Percentiles rank a stretch among this genome's conserved stretches.
Conservation (phyloP, 2,797 vertebrate genomes). For the Perodicticus potto region DNA sequence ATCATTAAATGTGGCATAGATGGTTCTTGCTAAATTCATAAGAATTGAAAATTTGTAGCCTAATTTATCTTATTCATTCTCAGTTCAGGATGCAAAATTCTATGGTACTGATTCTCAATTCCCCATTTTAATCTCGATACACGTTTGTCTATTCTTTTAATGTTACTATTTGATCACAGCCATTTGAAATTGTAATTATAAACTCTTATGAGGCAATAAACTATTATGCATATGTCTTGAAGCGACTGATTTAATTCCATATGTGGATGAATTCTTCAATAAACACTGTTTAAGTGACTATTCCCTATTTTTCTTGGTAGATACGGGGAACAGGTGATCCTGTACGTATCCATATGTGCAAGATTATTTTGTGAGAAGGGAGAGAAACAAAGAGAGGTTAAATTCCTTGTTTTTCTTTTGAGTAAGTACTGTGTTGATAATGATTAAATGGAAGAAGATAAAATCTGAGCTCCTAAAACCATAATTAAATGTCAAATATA, state of each 20-base stretch:
- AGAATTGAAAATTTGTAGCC: not conserved
- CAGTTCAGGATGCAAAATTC: not conserved
- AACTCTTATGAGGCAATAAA: not conserved
- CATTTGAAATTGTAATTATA: not conserved
- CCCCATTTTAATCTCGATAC: not conserved
- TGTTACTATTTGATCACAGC: not conserved
- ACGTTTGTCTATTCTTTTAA: not conserved
- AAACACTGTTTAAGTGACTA: not conserved
- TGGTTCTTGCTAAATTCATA: not conserved
- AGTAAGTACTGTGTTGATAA: not conserved
- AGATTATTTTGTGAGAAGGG: not conserved
- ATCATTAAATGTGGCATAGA: not conserved
- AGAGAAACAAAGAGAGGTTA: not conserved
- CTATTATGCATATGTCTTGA: not conserved
- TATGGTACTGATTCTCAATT: not conserved
- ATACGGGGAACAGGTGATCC: not conserved
- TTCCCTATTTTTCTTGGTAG: not conserved
- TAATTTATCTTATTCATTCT: not conserved
- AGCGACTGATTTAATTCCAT: not conserved
- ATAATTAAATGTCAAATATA: constrained; percentile 48
- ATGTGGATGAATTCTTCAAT: not conserved
- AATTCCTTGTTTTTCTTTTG: not conserved
- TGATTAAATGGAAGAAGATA: not conserved
- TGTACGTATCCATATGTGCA: not conserved
- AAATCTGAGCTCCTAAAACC: not conserved